A percentile compares a stretch with the other conserved stretches of the same genome.
These are phyloP conservation scores for Coenonympha glycerion DNA, from an alignment of 2,888 invertebrate genomes.

Conservation along the genomic window DNA sequence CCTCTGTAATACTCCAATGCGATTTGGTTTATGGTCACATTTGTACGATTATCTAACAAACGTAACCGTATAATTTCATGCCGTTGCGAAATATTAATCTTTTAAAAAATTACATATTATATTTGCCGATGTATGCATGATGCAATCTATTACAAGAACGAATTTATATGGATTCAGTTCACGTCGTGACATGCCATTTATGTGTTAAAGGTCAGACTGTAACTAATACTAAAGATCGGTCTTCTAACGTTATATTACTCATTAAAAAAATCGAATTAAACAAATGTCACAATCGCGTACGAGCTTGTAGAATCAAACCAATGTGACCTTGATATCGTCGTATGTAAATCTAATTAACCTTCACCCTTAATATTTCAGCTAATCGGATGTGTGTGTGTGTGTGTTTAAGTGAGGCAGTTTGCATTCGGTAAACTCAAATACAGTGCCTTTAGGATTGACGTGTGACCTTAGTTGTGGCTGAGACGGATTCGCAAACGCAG, in stretches of 20 bases:
- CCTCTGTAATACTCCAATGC: too few relatives aligned
- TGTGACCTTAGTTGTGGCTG: conserved; percentile 12
- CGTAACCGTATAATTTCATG: conserved; percentile 11
- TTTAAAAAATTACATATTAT: not conserved
- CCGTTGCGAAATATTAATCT: not conserved
- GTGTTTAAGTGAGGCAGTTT: conserved; percentile 35
- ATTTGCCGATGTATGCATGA: conserved; percentile 22
- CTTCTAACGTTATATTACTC: conserved; percentile 15
- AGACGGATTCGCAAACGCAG: conserved; percentile 38
- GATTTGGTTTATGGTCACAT: conserved; percentile 33
- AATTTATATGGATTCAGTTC: conserved; percentile 43
- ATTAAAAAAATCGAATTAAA: not conserved
- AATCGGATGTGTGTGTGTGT: conserved; percentile 13
- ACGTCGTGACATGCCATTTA: conserved; percentile 42
- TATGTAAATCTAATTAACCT: conserved; percentile 19
- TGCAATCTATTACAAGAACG: conserved; percentile 38
- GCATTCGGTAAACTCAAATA: conserved; percentile 37
- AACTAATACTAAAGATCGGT: conserved; percentile 29
- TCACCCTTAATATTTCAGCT: conserved; percentile 16
- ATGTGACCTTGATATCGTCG: conserved; percentile 9
- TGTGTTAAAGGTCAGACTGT: conserved; percentile 41
- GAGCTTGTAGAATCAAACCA: conserved; percentile 4
- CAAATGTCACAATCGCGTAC: conserved; percentile 1
- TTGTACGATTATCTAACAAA: conserved; percentile 35
- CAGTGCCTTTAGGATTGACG: conserved; percentile 27